Conservation (phyloP, 2,113 vertebrate species). For the Diadophis punctatus region DNA sequence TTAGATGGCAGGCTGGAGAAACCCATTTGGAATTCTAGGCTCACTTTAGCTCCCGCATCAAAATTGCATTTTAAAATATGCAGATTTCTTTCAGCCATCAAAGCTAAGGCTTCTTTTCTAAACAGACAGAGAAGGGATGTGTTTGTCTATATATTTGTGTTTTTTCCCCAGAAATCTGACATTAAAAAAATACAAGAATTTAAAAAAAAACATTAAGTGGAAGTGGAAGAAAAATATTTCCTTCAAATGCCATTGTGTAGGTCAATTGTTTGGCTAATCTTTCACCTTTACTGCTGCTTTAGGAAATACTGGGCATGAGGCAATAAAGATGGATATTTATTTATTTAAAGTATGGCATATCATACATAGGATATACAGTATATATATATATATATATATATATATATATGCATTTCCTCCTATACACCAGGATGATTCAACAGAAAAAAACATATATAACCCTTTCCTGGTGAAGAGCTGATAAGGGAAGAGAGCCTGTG, state of each 20-base stretch:
- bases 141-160: not conserved
- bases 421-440: no score
- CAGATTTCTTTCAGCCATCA: slow-evolving; percentile 34
- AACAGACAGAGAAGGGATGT: not conserved
- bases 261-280: not conserved
- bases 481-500: no score
- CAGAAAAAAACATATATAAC: no score
- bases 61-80: slow-evolving; percentile 42
- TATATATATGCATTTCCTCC: no score
- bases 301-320: slow-evolving; percentile 18
- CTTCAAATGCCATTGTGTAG: slow-evolving; percentile 10
- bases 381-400: no score
- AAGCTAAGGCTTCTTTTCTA: slow-evolving; percentile 23
- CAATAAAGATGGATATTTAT: not conserved
- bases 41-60: slow-evolving; percentile 11
- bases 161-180: slow-evolving; percentile 27
- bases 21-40: slow-evolving; percentile 5
- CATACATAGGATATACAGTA: no score
- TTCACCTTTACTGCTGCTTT: slow-evolving; percentile 42
- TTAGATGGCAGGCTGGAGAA: not conserved
- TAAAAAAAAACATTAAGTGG: not conserved
- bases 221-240: slow-evolving; percentile 42
- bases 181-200: slow-evolving; percentile 5
- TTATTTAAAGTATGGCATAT: no score
- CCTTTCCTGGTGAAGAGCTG: no score